phyloP scores from a whole-genome alignment of 37 sponge, comb jelly and placozoan species.

The Mnemiopsis leidyi region DNA sequence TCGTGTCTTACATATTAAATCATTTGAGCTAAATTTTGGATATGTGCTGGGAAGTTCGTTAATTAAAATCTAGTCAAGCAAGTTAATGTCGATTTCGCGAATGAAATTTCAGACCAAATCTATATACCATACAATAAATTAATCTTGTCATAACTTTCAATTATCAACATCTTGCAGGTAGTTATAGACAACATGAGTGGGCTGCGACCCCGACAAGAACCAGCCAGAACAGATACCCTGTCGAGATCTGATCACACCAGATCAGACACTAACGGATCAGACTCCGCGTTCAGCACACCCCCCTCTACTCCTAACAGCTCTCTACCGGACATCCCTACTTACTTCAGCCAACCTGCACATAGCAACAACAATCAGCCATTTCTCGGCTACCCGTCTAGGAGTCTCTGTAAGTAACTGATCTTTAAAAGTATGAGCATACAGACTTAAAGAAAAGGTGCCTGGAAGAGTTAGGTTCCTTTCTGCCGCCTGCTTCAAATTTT shows the following conservation, averaged over 20 bases:
- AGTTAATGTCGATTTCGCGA: too few species aligned
- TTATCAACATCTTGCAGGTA: conserved; percentile 54
- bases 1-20: too few species aligned
- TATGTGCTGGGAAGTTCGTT: too few species aligned
- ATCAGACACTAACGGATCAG: conserved; percentile 59
- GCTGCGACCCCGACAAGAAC: neutral
- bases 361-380: neutral
- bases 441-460: too few species aligned
- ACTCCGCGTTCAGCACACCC: conserved; percentile 56
- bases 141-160: too few species aligned
- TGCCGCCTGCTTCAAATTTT: too few species aligned
- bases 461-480: too few species aligned
- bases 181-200: conserved; percentile 40
- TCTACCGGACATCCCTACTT: conserved; percentile 2
- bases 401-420: neutral
- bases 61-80: too few species aligned
- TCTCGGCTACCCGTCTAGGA: neutral
- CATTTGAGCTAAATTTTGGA: too few species aligned
- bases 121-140: too few species aligned
- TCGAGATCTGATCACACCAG: neutral
- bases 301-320: conserved; percentile 54
- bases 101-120: too few species aligned
- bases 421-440: too few species aligned
- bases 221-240: neutral
- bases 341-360: neutral